phyloP scores from a whole-genome alignment of 2,888 invertebrate species.

The Cybosia mesomella region DNA sequence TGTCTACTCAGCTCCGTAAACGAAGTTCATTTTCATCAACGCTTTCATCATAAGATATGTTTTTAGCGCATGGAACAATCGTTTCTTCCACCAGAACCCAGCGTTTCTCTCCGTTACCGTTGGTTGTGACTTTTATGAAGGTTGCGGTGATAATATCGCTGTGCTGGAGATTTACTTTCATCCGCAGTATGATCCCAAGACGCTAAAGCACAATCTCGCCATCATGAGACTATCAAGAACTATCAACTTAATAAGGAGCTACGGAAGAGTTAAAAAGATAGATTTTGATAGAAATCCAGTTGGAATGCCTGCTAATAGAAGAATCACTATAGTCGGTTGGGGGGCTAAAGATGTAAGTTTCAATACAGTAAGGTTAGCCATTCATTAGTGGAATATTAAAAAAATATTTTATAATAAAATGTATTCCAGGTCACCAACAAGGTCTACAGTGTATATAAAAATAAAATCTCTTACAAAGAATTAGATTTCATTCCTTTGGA shows the following conservation, averaged over 20 bases:
- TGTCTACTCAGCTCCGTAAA: no score
- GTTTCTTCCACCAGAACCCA: constrained; percentile 76
- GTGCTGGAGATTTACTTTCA: constrained; percentile 73
- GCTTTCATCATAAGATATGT: background rate
- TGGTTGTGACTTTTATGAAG: constrained; percentile 65
- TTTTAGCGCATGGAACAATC: constrained; percentile 75
- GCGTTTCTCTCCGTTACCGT: constrained; percentile 69
- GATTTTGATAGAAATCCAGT: constrained; percentile 57
- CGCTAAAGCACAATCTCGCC: constrained; percentile 69
- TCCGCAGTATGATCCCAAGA: constrained; percentile 68
- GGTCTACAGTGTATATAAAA: constrained; percentile 53
- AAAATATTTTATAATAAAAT: background rate
- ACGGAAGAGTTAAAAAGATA: constrained; percentile 63
- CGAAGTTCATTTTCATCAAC: no score
- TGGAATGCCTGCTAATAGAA: constrained; percentile 51
- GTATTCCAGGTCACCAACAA: constrained; percentile 56
- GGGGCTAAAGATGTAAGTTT: constrained; percentile 67
- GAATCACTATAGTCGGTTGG: constrained; percentile 73
- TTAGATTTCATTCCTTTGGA: constrained; percentile 64
- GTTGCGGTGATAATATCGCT: constrained; percentile 66
- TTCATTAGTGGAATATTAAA: background rate
- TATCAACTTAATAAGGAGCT: constrained; percentile 48
- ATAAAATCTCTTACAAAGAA: constrained; percentile 59
- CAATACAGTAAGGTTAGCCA: no score
- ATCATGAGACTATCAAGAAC: constrained; percentile 61